phyloP scores from a whole-genome alignment of 1,140 invertebrate genomes.

The Zaprionus inermis region DNA sequence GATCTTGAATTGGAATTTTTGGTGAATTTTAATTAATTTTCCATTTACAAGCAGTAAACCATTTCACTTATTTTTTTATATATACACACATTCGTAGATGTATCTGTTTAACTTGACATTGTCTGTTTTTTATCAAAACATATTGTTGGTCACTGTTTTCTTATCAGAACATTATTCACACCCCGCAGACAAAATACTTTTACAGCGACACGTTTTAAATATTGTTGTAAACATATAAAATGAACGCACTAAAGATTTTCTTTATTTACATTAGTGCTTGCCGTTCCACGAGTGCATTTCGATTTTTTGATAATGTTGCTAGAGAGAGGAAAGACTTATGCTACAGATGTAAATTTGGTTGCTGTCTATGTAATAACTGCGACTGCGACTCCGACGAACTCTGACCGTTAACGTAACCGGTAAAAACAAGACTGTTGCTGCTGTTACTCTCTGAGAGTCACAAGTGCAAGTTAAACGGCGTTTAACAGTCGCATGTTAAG shows the following conservation, averaged over 20 bases:
- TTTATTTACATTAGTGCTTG: constrained; percentile 16
- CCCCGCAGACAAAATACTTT: constrained; percentile 18
- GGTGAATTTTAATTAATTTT: background rate
- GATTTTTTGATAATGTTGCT: constrained; percentile 18
- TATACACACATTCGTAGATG: background rate
- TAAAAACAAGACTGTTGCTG: constrained; percentile 53
- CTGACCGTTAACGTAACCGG: constrained; percentile 48
- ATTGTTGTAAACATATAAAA: constrained; percentile 11
- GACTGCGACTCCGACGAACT: constrained; percentile 36
- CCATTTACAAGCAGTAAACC: constrained; percentile 20
- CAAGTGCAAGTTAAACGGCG: constrained; percentile 36
- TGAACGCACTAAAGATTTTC: constrained; percentile 10
- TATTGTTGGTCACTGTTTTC: constrained; percentile 26
- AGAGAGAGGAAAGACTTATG: constrained; percentile 6
- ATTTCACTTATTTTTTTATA: constrained; percentile 6
- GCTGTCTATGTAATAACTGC: constrained; percentile 32
- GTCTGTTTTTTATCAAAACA: constrained; percentile 23
- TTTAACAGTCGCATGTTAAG: constrained; percentile 38
- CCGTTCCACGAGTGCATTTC: constrained; percentile 20
- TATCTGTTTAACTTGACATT: constrained; percentile 16
- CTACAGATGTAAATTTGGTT: constrained; percentile 6
- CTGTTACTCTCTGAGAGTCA: constrained; percentile 38
- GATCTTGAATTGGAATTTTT: constrained; percentile 2
- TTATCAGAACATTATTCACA: constrained; percentile 42
- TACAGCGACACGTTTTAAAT: background rate